These are phyloP conservation scores for Cettia cetti DNA, from an alignment of 2,113 vertebrate species.

Conservation along the genomic window DNA sequence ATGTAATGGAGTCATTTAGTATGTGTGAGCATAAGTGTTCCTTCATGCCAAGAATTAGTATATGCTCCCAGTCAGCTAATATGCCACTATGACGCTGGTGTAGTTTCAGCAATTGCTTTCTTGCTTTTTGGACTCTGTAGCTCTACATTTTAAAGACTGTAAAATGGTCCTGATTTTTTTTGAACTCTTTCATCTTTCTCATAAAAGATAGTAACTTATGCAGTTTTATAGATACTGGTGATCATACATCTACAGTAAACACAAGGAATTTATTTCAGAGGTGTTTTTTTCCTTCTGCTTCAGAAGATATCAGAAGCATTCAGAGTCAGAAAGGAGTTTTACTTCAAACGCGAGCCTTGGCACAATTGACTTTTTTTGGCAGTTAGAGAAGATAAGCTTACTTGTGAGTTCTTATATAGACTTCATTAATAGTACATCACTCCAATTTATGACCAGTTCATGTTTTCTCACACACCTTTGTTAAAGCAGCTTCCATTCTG, in stretches of 20 bases:
- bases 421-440: background rate
- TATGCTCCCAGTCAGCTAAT: background rate
- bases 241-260: background rate
- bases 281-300: background rate
- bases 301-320: background rate
- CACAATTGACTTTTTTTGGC: background rate
- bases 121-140: background rate
- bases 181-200: background rate
- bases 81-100: background rate
- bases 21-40: background rate
- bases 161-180: background rate
- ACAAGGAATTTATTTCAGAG: background rate
- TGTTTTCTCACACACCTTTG: background rate
- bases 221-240: background rate
- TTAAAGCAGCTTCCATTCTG: background rate
- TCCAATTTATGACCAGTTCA: background rate
- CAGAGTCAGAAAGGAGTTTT: background rate
- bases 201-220: background rate
- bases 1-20: background rate
- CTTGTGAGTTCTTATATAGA: background rate
- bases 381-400: background rate
- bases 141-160: background rate
- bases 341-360: background rate
- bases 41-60: background rate
- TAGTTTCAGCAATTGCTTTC: background rate